Conservation (phyloP, 23 tunicate genomes). For the Trididemnum nubilum region DNA sequence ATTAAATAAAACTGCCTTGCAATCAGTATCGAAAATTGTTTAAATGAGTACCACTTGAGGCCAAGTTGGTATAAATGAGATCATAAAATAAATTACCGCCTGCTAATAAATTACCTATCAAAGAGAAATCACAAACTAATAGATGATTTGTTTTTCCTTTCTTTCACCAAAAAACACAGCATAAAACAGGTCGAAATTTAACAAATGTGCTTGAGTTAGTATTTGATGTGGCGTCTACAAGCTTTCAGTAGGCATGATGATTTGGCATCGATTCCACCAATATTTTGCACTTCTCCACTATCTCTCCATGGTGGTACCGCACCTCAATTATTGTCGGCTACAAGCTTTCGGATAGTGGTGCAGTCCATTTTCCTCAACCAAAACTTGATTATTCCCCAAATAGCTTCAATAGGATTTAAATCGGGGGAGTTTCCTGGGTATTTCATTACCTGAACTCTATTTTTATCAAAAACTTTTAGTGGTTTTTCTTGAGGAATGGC, state of each 20-base stretch:
- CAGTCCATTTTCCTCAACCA: constrained; percentile 5
- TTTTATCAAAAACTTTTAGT: not conserved
- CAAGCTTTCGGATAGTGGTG: not conserved
- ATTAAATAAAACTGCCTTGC: not conserved
- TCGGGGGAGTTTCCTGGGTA: constrained; percentile 26
- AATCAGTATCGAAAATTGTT: too few relatives aligned
- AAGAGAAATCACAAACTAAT: not conserved
- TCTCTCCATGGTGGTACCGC: not conserved
- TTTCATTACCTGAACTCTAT: not conserved
- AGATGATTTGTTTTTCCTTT: not conserved
- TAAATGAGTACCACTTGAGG: not conserved
- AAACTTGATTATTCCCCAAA: constrained; percentile 2
- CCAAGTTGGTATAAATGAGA: not conserved
- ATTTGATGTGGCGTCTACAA: not conserved
- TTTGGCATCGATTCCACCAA: constrained; percentile 16
- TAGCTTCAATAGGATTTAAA: constrained; percentile 3
- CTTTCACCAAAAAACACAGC: not conserved
- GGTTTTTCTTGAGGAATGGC: constrained; percentile 9
- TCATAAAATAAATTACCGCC: not conserved
- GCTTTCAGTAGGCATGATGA: not conserved
- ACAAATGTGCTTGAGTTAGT: too few relatives aligned
- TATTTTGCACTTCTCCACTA: not conserved
- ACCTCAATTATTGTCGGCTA: not conserved
- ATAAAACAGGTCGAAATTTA: too few relatives aligned
- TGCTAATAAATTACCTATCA: not conserved